Percentiles rank a stretch among this genome's conserved stretches.
Evolutionary conservation across 2,113 vertebrate genomes (phyloP).

Genomic region (Noturus placidus): DNA sequence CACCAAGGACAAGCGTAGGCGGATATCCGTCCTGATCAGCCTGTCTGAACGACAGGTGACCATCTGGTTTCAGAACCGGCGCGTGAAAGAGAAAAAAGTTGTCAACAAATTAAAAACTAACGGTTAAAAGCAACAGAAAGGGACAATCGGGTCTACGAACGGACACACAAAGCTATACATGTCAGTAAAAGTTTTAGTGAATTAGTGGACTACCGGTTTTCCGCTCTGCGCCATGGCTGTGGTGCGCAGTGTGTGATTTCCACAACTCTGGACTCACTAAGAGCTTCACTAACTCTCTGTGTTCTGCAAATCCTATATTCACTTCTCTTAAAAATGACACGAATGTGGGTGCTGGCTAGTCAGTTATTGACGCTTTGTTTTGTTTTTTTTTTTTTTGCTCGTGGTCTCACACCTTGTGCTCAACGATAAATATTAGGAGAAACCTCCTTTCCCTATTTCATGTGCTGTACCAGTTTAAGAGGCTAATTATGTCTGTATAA

Average conservation of each 20-base stretch:
- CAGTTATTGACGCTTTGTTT: no score
- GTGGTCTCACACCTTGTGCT: constrained; percentile 1
- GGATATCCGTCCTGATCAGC: constrained; percentile 94
- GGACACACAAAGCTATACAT: neutral
- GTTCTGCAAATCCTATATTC: constrained; percentile 2
- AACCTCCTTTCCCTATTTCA: neutral
- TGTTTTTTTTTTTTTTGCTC: neutral
- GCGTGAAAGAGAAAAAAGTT: constrained; percentile 99
- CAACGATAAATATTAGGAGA: constrained; percentile 7
- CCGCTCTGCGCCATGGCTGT: neutral
- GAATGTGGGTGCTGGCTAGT: neutral
- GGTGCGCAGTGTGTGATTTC: constrained; percentile 2
- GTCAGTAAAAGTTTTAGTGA: neutral
- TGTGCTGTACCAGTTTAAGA: neutral
- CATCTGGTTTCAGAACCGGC: constrained; percentile 99
- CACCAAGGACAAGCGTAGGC: constrained; percentile 97
- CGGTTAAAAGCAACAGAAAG: constrained; percentile 68
- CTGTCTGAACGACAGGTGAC: constrained; percentile 98
- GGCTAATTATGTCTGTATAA: constrained; percentile 8
- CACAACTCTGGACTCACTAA: constrained; percentile 28
- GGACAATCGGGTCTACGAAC: neutral
- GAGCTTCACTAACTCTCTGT: neutral
- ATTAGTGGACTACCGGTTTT: constrained; percentile 28
- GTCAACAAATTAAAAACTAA: constrained; percentile 95
- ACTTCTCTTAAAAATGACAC: constrained; percentile 10